Conservation (phyloP, 2,888 invertebrate genomes). For the Drosophila picticornis region DNA sequence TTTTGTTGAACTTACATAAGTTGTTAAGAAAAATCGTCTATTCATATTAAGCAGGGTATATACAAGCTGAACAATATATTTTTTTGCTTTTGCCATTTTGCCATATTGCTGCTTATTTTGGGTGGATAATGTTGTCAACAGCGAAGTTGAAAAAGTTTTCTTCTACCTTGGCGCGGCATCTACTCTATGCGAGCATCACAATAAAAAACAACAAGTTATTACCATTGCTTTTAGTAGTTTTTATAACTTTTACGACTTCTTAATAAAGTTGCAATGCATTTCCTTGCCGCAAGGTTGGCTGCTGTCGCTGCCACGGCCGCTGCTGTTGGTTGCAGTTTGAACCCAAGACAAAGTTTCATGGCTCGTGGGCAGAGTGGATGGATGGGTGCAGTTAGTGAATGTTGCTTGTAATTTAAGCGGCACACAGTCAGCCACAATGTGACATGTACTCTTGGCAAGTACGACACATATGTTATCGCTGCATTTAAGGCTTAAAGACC, state of each 20-base stretch:
- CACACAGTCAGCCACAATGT: slow-evolving; percentile 36
- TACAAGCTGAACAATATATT: no score
- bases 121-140: slow-evolving; percentile 35
- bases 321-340: slow-evolving; percentile 16
- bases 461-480: slow-evolving; percentile 56
- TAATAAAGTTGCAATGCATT: slow-evolving; percentile 80
- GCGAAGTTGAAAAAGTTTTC: slow-evolving; percentile 45
- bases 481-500: slow-evolving; percentile 66
- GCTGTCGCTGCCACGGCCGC: neutral
- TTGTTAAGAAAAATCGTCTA: neutral
- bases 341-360: slow-evolving; percentile 73
- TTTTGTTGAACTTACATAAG: neutral
- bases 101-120: slow-evolving; percentile 3
- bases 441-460: slow-evolving; percentile 39
- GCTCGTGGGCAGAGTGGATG: slow-evolving; percentile 12
- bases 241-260: slow-evolving; percentile 80
- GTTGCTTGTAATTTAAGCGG: slow-evolving; percentile 51
- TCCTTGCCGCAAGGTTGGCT: slow-evolving; percentile 49
- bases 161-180: slow-evolving; percentile 47
- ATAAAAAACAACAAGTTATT: slow-evolving; percentile 76
- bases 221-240: slow-evolving; percentile 78
- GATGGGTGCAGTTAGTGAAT: slow-evolving; percentile 17
- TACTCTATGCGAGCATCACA: slow-evolving; percentile 41
- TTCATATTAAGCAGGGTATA: neutral
- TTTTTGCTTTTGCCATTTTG: neutral